Conservation (phyloP, 2,797 vertebrate species). For the Mus spretus region DNA sequence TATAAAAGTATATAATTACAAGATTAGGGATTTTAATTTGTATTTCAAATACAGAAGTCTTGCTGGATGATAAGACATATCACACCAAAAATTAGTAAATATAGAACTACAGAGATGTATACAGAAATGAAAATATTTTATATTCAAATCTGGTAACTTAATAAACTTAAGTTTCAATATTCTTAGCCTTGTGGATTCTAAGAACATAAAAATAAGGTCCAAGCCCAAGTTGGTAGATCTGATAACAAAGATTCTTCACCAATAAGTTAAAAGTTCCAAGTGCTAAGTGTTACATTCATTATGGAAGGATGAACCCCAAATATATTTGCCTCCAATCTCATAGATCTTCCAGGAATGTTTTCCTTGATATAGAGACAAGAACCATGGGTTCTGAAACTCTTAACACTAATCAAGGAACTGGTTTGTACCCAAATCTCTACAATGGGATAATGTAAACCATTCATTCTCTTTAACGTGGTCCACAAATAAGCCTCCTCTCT, state of each 20-base stretch:
- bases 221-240: neutral
- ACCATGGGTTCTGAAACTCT: neutral
- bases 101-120: neutral
- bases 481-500: neutral
- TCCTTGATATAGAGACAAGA: neutral
- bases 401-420: neutral
- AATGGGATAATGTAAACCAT: neutral
- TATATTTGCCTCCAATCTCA: neutral
- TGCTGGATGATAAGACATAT: neutral
- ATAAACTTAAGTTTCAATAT: neutral
- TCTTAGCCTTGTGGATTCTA: neutral
- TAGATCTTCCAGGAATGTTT: neutral
- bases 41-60: conserved; percentile 24
- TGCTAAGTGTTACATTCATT: neutral
- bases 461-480: neutral
- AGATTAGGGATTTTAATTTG: neutral
- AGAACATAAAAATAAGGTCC: neutral
- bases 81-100: neutral
- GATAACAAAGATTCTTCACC: neutral
- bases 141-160: neutral
- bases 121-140: conserved; percentile 11
- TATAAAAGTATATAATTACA: neutral
- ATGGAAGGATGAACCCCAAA: neutral
- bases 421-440: neutral
- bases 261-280: neutral